phyloP scores from a whole-genome alignment of 30 jellyfish, hydroid and myxozoan species.

The Turritopsis rubra region DNA sequence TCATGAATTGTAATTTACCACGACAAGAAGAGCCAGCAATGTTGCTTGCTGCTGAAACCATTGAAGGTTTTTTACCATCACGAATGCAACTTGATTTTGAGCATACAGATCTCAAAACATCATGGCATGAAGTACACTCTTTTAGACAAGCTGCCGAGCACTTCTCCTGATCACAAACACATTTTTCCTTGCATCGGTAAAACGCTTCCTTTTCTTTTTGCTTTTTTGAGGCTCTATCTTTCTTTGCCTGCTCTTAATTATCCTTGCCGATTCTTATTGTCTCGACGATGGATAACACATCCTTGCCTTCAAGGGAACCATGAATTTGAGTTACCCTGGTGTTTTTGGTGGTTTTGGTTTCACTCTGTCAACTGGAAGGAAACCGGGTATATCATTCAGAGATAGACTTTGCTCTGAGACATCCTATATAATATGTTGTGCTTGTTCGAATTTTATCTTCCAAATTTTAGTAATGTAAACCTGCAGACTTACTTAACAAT shows the following conservation, averaged over 20 bases:
- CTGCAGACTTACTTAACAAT: too few relatives aligned
- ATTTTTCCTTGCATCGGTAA: conserved; percentile 13
- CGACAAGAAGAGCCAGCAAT: not conserved
- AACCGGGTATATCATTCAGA: conserved; percentile 11
- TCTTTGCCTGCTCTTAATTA: not conserved
- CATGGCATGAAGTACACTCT: conserved; percentile 28
- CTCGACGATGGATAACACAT: not conserved
- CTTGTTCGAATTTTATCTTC: conserved; percentile 9
- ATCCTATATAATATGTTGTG: conserved; percentile 8
- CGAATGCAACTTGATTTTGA: conserved; percentile 12
- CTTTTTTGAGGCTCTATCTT: not conserved
- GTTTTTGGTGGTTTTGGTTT: not conserved
- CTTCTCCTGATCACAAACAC: conserved; percentile 16
- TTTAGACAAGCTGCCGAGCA: not conserved
- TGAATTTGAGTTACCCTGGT: conserved; percentile 5
- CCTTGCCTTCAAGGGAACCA: conserved; percentile 2
- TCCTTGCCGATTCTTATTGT: not conserved
- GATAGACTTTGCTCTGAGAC: conserved; percentile 1
- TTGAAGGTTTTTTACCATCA: conserved; percentile 10
- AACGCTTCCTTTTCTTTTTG: conserved; percentile 15
- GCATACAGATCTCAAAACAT: conserved; percentile 14
- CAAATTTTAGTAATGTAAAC: too few relatives aligned
- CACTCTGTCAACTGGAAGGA: not conserved
- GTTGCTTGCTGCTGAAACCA: conserved; percentile 18
- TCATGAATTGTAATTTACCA: not conserved